Evolutionary conservation across 2,113 vertebrate species (phyloP), one percentile per base, ranked within the genome.

Genomic region (Sakesphorus luctuosus): DNA sequence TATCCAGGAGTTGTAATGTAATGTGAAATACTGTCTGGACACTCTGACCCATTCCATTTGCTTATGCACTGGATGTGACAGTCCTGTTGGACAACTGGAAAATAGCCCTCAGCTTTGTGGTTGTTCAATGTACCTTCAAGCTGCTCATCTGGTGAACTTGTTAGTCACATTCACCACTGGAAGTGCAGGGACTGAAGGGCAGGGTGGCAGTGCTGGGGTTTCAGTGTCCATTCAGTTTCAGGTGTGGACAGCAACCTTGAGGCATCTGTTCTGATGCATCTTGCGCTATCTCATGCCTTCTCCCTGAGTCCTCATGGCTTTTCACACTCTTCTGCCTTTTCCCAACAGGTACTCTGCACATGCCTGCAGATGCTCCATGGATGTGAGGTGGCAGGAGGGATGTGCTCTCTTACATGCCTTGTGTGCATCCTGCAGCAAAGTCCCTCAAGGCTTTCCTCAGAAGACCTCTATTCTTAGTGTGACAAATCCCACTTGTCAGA

Each of bases 71-170:
- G 62, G 65, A 91, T 65, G 53, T 91, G 91, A 82, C 81, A 89
- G 87, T 78, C 56, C 82, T 76, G 78, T 26, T 79, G 85, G 62
- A 85, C 46, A 76, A 15, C 75, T 69, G 71, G 78, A 85, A 91
- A 79, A 73, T 17, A 86, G 85, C 94, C 85, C 58, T 62, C 18
- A 73, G 87, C 87, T 62, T 21, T 43, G 76, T 4, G 5, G 18
- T 16, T 36, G 25, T 62, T 69, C 0, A 0, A 13, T 43, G 63
- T 18, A 69, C 74, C 49, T 87, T 76, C 21, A 23, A 46, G 84
- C 58, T 66, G 85, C 67, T 69, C 43, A 23, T 76, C 19, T 61
- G 58, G 49, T 61, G 71, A 87, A 15, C 11, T 13, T 62, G 65
- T 78, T 78, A 29, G 53, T 40, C 43, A 84, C 11, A 52, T n/a